Conservation (phyloP, 2,113 vertebrate genomes). For the Charadrius vociferus region DNA sequence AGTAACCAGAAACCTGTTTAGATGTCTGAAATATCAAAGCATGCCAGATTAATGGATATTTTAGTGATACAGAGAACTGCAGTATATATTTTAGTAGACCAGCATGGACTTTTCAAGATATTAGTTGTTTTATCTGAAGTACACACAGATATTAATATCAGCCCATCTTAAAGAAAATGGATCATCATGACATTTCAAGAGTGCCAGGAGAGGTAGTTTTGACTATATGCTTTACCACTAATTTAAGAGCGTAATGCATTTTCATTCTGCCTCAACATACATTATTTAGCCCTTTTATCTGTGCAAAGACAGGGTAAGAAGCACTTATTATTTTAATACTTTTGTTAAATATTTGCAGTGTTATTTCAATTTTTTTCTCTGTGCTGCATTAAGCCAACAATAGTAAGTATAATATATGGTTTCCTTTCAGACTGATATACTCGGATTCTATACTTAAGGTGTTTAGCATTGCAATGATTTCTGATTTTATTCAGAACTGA, state of each 20-base stretch:
- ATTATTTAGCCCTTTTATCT: background rate
- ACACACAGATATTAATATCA: background rate
- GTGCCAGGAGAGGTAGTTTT: background rate
- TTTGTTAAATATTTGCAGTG: background rate
- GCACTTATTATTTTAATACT: background rate
- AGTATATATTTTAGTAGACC: background rate
- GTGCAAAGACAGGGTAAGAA: background rate
- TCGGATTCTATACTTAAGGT: background rate
- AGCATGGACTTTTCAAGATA: background rate
- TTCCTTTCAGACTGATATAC: background rate
- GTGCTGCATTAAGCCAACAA: background rate
- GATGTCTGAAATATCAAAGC: background rate
- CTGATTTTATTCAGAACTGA: background rate
- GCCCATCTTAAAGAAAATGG: background rate
- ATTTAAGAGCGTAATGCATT: background rate
- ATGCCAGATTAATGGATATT: background rate
- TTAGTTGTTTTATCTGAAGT: background rate
- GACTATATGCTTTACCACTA: background rate
- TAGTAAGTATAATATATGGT: background rate
- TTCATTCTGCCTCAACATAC: background rate
- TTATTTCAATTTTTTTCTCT: background rate
- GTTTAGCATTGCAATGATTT: background rate
- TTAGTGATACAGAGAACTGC: background rate
- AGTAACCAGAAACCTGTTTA: background rate
- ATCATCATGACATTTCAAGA: background rate